phyloP scores from a whole-genome alignment of 2,797 vertebrate genomes.

The Miichthys miiuy region DNA sequence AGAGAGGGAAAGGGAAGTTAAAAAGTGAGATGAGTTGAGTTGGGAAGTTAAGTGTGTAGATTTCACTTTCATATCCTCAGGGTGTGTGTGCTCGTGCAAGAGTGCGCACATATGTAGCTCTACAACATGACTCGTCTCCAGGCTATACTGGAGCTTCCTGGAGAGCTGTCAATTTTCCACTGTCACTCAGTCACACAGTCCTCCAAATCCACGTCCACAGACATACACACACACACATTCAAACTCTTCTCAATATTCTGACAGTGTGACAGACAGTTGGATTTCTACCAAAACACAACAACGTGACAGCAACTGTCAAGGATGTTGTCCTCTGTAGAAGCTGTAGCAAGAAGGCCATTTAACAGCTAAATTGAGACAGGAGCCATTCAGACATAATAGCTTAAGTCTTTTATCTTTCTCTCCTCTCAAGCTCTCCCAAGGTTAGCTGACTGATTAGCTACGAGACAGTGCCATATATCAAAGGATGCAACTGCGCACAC shows the following conservation, averaged over 20 bases:
- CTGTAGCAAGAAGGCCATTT: conserved; percentile 62
- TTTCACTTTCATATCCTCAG: conserved; percentile 36
- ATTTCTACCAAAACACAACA: conserved; percentile 65
- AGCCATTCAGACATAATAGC: conserved; percentile 73
- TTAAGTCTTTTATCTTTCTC: conserved; percentile 75
- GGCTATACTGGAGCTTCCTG: conserved; percentile 11
- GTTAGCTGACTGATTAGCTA: conserved; percentile 78
- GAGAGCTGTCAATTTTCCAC: conserved; percentile 34
- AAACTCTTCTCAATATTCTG: conserved; percentile 17
- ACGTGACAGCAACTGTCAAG: conserved; percentile 43
- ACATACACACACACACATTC: not conserved
- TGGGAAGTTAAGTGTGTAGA: conserved; percentile 22
- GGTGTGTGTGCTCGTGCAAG: not conserved
- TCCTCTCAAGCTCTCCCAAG: conserved; percentile 68
- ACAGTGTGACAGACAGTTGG: conserved; percentile 58
- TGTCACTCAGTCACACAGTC: conserved; percentile 15
- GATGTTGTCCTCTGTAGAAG: conserved; percentile 54
- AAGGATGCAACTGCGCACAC: conserved; percentile 60
- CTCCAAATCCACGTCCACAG: not conserved
- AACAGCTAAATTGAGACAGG: conserved; percentile 74
- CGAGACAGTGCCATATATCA: conserved; percentile 71
- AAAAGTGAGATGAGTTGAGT: conserved; percentile 40
- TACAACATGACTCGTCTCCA: not conserved
- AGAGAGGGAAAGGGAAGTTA: conserved; percentile 19
- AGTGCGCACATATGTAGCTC: no score